Evolutionary conservation across 2,113 vertebrate genomes (phyloP), one percentile per base, ranked within the genome.

Genomic region (Trichomycterus rosablanca): DNA sequence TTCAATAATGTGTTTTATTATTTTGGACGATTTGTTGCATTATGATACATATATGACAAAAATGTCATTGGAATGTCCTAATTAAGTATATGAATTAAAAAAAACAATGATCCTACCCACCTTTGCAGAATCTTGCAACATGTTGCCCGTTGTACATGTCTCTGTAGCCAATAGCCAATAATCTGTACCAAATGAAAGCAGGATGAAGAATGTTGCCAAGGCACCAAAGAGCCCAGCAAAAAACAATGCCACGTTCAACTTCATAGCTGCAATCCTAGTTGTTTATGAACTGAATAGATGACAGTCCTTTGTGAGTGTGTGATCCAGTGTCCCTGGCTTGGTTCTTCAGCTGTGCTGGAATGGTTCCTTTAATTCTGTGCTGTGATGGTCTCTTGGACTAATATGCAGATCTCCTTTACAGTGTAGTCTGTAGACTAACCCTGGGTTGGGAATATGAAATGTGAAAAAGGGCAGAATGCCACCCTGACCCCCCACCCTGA

Each of bases 121-220:
- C 83, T 80, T 28, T 26, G 35, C 0, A 15, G 18, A 40, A 42
- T 56, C 61, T 1, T 1, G 1, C 20, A 28, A 5, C 18, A 82
- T 78, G 59, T 80, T 62, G 19, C 40, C 59, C 6, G 51, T 48
- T 12, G 44, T 32, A 76, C 93, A 97, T 4, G 66, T 88, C 86
- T 96, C 92, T 1, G 88, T 90, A 49, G 84, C 93, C 66, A 98
- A 81, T 70, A 98, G 91, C 96, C 96, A 98, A 68, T 97, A 97
- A 81, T 98, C 93, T 0, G 93, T 95, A 83, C 95, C 94, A 83
- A 98, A 98, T 0, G 96, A 91, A 62, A 97, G 82, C 59, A 98
- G 78, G 78, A 90, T 89, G 39, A 96, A 87, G 32, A 93, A 83
- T 66, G 89, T 84, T 0, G 91, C 94, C 59, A 98, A 67, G 34